Percentiles rank a stretch among this genome's conserved stretches.
Conservation (phyloP, 2,113 vertebrate genomes). For the Eolophus roseicapilla region DNA sequence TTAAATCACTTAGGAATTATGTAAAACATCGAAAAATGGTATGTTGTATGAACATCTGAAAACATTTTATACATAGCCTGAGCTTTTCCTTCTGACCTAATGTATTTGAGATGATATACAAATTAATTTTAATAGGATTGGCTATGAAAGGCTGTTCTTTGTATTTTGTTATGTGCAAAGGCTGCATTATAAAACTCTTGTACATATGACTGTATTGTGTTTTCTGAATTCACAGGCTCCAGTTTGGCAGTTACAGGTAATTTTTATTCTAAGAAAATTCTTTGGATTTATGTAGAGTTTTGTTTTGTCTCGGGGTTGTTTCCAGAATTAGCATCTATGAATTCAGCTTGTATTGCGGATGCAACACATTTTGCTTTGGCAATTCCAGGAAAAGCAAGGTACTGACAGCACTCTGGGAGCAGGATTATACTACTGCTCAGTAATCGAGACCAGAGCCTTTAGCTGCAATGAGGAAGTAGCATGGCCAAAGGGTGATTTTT, state of each 20-base stretch:
- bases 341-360: not conserved
- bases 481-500: not conserved
- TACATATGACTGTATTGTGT: not conserved
- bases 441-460: not conserved
- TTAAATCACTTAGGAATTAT: not conserved
- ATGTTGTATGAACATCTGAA: not conserved
- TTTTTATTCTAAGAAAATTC: not conserved
- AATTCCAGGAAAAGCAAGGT: not conserved
- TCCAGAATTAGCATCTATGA: not conserved
- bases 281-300: not conserved
- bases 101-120: not conserved
- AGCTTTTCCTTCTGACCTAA: not conserved
- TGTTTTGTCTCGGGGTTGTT: not conserved
- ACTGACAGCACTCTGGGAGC: not conserved
- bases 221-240: not conserved
- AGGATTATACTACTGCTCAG: not conserved
- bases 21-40: not conserved
- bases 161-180: not conserved
- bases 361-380: not conserved
- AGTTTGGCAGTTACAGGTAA: not conserved
- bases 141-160: not conserved
- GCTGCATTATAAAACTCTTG: not conserved
- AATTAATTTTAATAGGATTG: not conserved
- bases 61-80: not conserved
- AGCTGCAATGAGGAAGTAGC: not conserved